Base-by-base conservation (phyloP, 2,888 invertebrate genomes). In the Hypomecis atomaria region DNA sequence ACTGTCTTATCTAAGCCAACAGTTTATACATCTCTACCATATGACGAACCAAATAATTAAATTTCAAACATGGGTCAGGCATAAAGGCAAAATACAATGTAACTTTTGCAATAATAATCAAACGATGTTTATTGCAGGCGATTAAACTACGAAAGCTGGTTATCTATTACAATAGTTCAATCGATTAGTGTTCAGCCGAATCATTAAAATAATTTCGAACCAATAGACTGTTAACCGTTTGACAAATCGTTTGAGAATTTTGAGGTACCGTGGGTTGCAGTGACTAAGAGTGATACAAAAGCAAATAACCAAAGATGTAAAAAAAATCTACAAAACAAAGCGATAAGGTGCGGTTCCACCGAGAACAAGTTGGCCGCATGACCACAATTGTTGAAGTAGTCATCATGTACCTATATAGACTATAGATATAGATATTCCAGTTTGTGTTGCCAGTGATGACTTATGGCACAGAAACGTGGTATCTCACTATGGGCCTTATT, bases 151-250 rank as follows among this genome's bases (percentile, higher is more conserved):
- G 13, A 37, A 11, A 33, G 34, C 8, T 34, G 53, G 53, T 34
- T 53, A 53, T 53, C 53, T 43, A 53, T 53, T 43, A 44, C 54
- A 43, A 43, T 54, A 44, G 54, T 44, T 44, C 11, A n/a, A 54
- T 54, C 33, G 54, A 54, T 54, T 54, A 54, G 43, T 43, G 43
- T 36, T 43, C 0, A 44, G 34, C 54, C 40, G 23, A 59, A 53
- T 40, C 38, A 33, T 59, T 53, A 11, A 45, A 53, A 50, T 50
- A 53, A 59, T 52, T 47, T 11, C 11, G 10, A 53, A 11, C n/a
- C 59, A 45, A 59, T 45, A 9, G 45, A 47, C 45, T 53, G 53
- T 33, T 45, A 59, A 59, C 45, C 45, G 40, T 59, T 53, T 59
- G 45, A 59, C 40, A 45, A 59, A 59, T 45, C 34, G 53, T 38